phyloP scores from a whole-genome alignment of 1,140 invertebrate species.

The Alviniconcha marisindica region DNA sequence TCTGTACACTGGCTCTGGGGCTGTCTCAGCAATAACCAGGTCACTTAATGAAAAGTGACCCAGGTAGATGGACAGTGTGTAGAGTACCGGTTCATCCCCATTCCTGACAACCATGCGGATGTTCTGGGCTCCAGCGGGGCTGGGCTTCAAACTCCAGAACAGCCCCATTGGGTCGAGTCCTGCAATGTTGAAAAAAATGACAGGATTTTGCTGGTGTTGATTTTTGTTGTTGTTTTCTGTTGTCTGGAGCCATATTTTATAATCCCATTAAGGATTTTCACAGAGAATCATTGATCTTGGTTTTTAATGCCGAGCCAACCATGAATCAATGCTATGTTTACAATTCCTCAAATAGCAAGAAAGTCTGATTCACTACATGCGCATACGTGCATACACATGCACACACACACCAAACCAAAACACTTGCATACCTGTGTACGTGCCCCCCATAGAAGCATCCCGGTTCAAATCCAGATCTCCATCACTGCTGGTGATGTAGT shows the following conservation, averaged over 20 bases:
- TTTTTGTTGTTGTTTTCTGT: too few species aligned
- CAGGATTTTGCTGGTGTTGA: background rate
- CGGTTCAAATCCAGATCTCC: constrained; percentile 45
- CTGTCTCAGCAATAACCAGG: background rate
- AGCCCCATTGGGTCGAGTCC: constrained; percentile 34
- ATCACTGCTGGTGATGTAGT: constrained; percentile 34
- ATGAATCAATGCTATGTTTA: too few species aligned
- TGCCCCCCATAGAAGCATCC: constrained; percentile 36
- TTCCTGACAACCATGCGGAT: constrained; percentile 33
- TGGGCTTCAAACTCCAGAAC: constrained; percentile 27
- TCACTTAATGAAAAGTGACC: constrained; percentile 9
- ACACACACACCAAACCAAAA: too few species aligned
- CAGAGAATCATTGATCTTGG: too few species aligned
- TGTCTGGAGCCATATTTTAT: too few species aligned
- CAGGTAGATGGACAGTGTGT: background rate
- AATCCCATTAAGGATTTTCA: background rate
- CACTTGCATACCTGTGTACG: constrained; percentile 37
- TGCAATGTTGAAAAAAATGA: background rate
- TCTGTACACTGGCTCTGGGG: background rate
- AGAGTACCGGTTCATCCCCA: constrained; percentile 10
- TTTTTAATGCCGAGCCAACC: too few species aligned
- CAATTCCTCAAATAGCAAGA: too few species aligned
- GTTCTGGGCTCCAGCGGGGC: constrained; percentile 26
- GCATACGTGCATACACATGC: too few species aligned
- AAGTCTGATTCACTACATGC: too few species aligned